Evolutionary conservation across 2,888 invertebrate species (phyloP).

Genomic region (Cordylochernes scorpioides): DNA sequence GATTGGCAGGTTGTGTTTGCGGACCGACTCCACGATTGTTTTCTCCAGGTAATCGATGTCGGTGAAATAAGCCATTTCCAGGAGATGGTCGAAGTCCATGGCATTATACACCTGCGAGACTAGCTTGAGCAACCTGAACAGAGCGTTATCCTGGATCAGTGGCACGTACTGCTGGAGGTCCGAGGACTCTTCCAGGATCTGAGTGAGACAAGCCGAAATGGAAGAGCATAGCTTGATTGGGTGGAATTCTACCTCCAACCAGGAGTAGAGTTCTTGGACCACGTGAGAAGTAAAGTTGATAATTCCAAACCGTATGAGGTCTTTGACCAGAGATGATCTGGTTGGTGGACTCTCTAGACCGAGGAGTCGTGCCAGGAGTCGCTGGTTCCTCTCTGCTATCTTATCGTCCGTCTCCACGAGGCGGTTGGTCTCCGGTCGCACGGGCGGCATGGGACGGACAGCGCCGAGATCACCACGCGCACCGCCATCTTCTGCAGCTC

Average conservation of each 20-base stretch:
- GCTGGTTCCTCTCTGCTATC: constrained; percentile 65
- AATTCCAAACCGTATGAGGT: constrained; percentile 54
- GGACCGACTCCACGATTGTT: constrained; percentile 71
- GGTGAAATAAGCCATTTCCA: constrained; percentile 61
- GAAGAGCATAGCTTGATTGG: constrained; percentile 59
- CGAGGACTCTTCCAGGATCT: constrained; percentile 28
- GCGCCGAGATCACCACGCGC: constrained; percentile 72
- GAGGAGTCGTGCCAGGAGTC: constrained; percentile 59
- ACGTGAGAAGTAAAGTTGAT: constrained; percentile 58
- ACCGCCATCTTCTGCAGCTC: constrained; percentile 64
- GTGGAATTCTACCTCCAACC: constrained; percentile 88
- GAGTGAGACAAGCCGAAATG: constrained; percentile 50
- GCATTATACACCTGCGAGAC: constrained; percentile 90
- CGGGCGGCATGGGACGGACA: constrained; percentile 84
- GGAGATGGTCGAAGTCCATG: constrained; percentile 55
- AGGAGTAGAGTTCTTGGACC: constrained; percentile 60
- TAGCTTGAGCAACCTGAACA: constrained; percentile 60
- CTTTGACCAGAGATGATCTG: constrained; percentile 54
- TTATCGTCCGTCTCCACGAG: constrained; percentile 95
- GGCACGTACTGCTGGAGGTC: constrained; percentile 54
- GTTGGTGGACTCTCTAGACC: constrained; percentile 74
- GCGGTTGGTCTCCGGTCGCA: constrained; percentile 83
- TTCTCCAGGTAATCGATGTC: constrained; percentile 67
- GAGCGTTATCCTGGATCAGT: constrained; percentile 65
- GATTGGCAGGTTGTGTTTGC: constrained; percentile 88